Evolutionary conservation across 2,113 vertebrate species (phyloP).

Genomic region (Onychostruthus taczanowskii): DNA sequence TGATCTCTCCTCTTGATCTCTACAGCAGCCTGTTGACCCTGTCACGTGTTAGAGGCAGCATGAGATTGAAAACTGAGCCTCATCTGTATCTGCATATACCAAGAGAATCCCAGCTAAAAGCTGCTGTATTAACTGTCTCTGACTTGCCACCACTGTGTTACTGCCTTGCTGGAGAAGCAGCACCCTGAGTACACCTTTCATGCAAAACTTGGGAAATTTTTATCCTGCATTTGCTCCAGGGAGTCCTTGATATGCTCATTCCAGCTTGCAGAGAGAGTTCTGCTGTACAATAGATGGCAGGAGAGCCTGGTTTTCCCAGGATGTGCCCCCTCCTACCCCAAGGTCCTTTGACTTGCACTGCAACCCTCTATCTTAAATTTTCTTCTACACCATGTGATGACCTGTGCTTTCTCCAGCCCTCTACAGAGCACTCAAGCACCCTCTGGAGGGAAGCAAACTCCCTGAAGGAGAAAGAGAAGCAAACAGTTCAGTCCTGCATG

Average conservation of each 20-base stretch:
- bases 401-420: not conserved
- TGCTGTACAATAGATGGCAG: not conserved
- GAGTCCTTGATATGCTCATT: not conserved
- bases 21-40: constrained; percentile 31
- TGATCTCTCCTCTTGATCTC: constrained; percentile 54
- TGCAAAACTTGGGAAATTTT: not conserved
- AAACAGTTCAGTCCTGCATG: not conserved
- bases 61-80: not conserved
- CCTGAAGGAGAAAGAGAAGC: not conserved
- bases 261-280: not conserved
- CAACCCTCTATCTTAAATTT: not conserved
- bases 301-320: not conserved
- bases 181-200: not conserved
- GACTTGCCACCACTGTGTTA: not conserved
- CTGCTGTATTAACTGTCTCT: not conserved
- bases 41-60: not conserved
- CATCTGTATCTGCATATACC: not conserved
- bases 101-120: not conserved
- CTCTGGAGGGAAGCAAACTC: not conserved
- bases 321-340: not conserved
- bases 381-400: not conserved
- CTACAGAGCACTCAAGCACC: not conserved
- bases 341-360: not conserved
- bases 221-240: not conserved
- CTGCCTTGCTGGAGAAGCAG: not conserved